Base-by-base conservation (phyloP, 30 jellyfish, hydroid and myxozoan genomes). In the Aurelia sp. region DNA sequence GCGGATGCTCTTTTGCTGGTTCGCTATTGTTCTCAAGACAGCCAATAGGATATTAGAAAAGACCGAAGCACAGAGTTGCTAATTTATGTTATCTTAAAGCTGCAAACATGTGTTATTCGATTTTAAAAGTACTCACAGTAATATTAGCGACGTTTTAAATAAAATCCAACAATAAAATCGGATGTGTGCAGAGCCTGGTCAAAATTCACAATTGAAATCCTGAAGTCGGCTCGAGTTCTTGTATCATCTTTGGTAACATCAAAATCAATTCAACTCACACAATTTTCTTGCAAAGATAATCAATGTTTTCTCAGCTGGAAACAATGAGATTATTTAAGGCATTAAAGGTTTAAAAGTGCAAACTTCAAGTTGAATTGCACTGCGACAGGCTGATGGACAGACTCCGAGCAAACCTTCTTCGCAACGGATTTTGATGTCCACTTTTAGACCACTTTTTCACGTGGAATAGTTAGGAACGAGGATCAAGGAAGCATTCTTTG, bases 241-340 rank as follows among this genome's bases (percentile, higher is more conserved):
- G 83, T 55, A 81, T 48, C 80, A 64, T 51, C 50, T 69, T 62
- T 61, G 53, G 81, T 58, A 57, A 63, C 84, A 62, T 73, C 19
- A 86, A 63, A 72, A 71, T 62, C 93, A 84, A 30, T 33, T 62
- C 37, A 61, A 18, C 62, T 66, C 80, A 84, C 63, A 84, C 87
- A 84, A 17, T 18, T 21, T 27, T 23, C 52, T 21, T 55, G 57
- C 35, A 27, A 13, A 21, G 19, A 19, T 62, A 62, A 44, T 44
- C 73, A 53, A 21, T 84, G 86, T 84, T 84, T 65, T 61, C 63
- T 31, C 93, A 84, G 93, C 93, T 84, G 84, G 74, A n/a, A 64
- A n/a, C 81, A 73, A 73, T 73, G 78, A 84, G 60, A 30, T 73
- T 71, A 73, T 71, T 65, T 55, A 72, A 48, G 93, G 66, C 72